Conservation (phyloP, 2,888 invertebrate species). For the Spodoptera exigua region DNA sequence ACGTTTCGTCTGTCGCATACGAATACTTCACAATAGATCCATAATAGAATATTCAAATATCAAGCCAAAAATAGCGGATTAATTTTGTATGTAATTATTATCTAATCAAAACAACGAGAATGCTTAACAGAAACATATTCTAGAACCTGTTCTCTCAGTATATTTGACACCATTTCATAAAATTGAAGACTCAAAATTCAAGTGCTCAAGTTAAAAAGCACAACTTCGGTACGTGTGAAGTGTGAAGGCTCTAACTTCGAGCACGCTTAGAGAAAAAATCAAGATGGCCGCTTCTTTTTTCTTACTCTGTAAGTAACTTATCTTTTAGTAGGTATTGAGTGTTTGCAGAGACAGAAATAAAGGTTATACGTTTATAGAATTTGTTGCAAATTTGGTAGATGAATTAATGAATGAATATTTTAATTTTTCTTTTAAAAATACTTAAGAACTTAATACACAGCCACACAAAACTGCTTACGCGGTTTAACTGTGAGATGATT, state of each 20-base stretch:
- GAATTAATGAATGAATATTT: too few relatives aligned
- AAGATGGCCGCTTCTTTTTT: conserved; percentile 13
- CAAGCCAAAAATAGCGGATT: too few relatives aligned
- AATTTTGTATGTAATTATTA: neutral
- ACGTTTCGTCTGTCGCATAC: too few relatives aligned
- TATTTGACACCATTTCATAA: conserved; percentile 3
- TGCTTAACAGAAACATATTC: conserved; percentile 1
- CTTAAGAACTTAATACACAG: too few relatives aligned
- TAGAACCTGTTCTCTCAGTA: conserved; percentile 13
- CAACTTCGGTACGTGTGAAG: conserved; percentile 29
- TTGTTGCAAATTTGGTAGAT: too few relatives aligned
- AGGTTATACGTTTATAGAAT: neutral
- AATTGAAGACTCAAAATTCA: conserved; percentile 14
- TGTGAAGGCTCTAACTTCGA: conserved; percentile 15
- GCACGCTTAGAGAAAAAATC: conserved; percentile 19
- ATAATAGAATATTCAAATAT: too few relatives aligned
- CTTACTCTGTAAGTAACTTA: conserved; percentile 13
- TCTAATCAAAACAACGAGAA: neutral
- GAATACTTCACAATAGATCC: too few relatives aligned
- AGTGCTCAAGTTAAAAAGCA: conserved; percentile 20
- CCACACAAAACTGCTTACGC: too few relatives aligned
- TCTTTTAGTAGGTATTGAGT: conserved; percentile 2
- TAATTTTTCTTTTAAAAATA: too few relatives aligned
- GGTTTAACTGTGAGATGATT: too few relatives aligned
- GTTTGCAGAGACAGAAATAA: neutral